These are phyloP conservation scores for Xylocopa sonorina DNA, from an alignment of 1,140 invertebrate species.

Conservation along the genomic window DNA sequence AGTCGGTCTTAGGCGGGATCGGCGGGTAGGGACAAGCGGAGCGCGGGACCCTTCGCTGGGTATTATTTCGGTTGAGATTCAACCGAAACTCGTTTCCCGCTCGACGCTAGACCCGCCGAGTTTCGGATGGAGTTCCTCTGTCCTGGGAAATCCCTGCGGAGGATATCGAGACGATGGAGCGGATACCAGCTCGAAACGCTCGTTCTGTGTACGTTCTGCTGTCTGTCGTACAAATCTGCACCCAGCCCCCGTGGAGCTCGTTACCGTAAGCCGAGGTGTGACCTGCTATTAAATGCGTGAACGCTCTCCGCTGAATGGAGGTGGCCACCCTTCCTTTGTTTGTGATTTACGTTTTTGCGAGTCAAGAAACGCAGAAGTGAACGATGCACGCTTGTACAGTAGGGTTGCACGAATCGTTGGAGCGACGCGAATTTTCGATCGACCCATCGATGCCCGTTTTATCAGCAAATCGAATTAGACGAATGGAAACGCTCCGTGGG, in stretches of 20 bases:
- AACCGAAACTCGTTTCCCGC: conserved; percentile 42
- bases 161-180: conserved; percentile 31
- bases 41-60: conserved; percentile 18
- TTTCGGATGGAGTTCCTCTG: conserved; percentile 16
- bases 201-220: conserved; percentile 9
- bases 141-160: conserved; percentile 32
- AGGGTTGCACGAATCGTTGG: neutral
- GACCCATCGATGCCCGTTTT: neutral
- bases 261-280: conserved; percentile 46
- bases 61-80: conserved; percentile 46
- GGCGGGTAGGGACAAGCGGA: conserved; percentile 21
- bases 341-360: neutral
- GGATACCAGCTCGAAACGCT: neutral
- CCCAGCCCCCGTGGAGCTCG: conserved; percentile 8
- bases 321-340: neutral
- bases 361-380: neutral
- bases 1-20: conserved; percentile 26
- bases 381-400: neutral
- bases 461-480: neutral
- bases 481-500: neutral
- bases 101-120: conserved; percentile 26
- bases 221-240: no score
- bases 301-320: conserved; percentile 33
- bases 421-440: neutral
- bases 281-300: conserved; percentile 51